Percentiles rank a stretch among this genome's conserved stretches.
These are phyloP conservation scores for Drosophila pseudoananassae DNA, from an alignment of 1,140 invertebrate species.

Conservation along the genomic window DNA sequence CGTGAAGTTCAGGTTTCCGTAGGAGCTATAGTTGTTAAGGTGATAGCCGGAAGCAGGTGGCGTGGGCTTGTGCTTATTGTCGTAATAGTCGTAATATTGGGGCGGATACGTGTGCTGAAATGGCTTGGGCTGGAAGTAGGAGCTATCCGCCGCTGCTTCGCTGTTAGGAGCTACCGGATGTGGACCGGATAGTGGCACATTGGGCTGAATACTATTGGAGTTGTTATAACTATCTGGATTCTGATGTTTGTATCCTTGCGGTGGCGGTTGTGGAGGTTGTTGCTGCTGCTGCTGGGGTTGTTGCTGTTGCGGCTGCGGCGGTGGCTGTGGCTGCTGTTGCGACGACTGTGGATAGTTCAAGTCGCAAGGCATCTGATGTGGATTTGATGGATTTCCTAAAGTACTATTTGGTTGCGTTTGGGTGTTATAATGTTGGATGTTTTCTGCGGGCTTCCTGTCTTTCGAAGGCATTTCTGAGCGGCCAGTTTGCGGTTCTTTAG, in stretches of 20 bases:
- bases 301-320: constrained; percentile 7
- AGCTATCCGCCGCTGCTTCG: constrained; percentile 47
- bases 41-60: constrained; percentile 56
- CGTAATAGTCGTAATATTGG: constrained; percentile 76
- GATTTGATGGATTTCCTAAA: constrained; percentile 24
- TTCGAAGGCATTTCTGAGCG: constrained; percentile 20
- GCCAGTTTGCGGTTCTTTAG: constrained; percentile 27
- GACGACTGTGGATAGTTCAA: constrained; percentile 51
- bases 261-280: constrained; percentile 13
- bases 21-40: constrained; percentile 69
- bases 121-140: constrained; percentile 62
- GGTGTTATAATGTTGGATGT: constrained; percentile 43
- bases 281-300: constrained; percentile 16
- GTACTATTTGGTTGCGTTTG: constrained; percentile 51
- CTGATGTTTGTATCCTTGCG: constrained; percentile 56
- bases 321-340: constrained; percentile 21
- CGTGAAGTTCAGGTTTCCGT: constrained; percentile 69
- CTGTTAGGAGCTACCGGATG: constrained; percentile 39
- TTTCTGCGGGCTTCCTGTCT: constrained; percentile 26
- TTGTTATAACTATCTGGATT: constrained; percentile 60
- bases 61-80: constrained; percentile 69
- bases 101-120: constrained; percentile 65
- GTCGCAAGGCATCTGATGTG: constrained; percentile 53
- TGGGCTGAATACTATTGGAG: constrained; percentile 58
- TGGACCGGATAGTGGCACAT: constrained; percentile 45